These are phyloP conservation scores for Oophaga sylvatica DNA, from an alignment of 2,797 vertebrate species.

Conservation along the genomic window DNA sequence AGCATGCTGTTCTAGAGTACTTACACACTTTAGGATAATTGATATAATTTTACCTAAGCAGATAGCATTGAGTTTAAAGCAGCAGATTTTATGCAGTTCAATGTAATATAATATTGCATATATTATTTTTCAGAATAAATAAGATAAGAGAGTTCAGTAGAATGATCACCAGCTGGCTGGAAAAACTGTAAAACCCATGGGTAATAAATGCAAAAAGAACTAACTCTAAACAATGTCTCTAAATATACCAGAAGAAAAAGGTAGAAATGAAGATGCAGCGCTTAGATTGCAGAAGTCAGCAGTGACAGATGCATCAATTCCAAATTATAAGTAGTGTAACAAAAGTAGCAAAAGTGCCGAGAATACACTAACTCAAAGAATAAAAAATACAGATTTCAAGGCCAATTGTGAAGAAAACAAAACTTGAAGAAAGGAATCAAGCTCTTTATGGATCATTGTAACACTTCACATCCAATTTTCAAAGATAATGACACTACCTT, in stretches of 20 bases:
- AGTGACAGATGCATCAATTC: constrained; percentile 40
- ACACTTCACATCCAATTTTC: constrained; percentile 2
- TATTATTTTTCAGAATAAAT: constrained; percentile 35
- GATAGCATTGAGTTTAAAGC: constrained; percentile 1
- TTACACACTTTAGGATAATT: constrained; percentile 13
- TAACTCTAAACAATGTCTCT: constrained; percentile 42
- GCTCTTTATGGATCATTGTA: background rate
- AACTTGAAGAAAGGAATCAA: background rate
- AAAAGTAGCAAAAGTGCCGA: constrained; percentile 36
- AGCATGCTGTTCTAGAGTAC: background rate
- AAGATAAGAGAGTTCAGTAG: constrained; percentile 43
- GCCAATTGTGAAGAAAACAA: constrained; percentile 17
- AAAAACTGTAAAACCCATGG: constrained; percentile 46
- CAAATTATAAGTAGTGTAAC: constrained; percentile 32
- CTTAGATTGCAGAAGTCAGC: constrained; percentile 30
- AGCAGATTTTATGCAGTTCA: background rate
- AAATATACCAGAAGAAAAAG: constrained; percentile 39
- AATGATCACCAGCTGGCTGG: constrained; percentile 17
- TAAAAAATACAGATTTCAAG: background rate
- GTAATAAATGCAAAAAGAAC: constrained; percentile 53
- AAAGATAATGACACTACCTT: constrained; percentile 5
- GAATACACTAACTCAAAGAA: constrained; percentile 15
- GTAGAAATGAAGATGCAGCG: constrained; percentile 39
- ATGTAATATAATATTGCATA: constrained; percentile 10
- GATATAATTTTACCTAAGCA: constrained; percentile 7